A percentile compares a stretch with the other conserved stretches of the same genome.
Conservation (phyloP, 2,797 vertebrate species). For the Geotrypetes seraphini region DNA sequence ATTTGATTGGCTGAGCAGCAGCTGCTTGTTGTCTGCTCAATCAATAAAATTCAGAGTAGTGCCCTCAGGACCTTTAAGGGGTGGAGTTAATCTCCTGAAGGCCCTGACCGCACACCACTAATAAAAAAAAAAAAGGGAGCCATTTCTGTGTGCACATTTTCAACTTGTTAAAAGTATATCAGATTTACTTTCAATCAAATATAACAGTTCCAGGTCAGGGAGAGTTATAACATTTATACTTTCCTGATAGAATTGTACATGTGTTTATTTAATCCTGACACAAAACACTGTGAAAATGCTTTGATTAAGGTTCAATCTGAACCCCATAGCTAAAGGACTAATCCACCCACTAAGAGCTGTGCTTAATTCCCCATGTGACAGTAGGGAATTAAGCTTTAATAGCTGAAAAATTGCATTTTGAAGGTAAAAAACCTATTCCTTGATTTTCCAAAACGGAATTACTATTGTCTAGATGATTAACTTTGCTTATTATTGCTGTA, state of each 20-base stretch:
- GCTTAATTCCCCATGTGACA: constrained; percentile 19
- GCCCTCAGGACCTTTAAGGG: no score
- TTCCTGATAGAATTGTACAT: not conserved
- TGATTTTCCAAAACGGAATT: constrained; percentile 21
- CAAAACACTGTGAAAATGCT: not conserved
- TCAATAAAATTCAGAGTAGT: no score
- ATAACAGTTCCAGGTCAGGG: no score
- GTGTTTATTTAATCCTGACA: not conserved
- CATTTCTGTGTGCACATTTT: no score
- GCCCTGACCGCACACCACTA: no score
- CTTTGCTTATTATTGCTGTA: constrained; percentile 15
- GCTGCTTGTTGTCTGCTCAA: no score
- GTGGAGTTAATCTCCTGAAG: no score
- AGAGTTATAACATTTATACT: no score
- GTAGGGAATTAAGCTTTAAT: constrained; percentile 16
- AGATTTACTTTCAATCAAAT: no score
- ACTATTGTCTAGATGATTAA: constrained; percentile 30
- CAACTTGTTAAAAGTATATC: no score
- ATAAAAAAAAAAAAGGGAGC: no score
- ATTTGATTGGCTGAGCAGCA: no score
- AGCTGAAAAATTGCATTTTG: constrained; percentile 24
- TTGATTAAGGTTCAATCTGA: constrained; percentile 2
- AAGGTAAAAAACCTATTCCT: constrained; percentile 20
- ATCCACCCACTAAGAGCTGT: constrained; percentile 8
- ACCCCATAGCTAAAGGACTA: not conserved